Evolutionary conservation across 1,140 invertebrate species (phyloP).

Genomic region (Melitaea cinxia): DNA sequence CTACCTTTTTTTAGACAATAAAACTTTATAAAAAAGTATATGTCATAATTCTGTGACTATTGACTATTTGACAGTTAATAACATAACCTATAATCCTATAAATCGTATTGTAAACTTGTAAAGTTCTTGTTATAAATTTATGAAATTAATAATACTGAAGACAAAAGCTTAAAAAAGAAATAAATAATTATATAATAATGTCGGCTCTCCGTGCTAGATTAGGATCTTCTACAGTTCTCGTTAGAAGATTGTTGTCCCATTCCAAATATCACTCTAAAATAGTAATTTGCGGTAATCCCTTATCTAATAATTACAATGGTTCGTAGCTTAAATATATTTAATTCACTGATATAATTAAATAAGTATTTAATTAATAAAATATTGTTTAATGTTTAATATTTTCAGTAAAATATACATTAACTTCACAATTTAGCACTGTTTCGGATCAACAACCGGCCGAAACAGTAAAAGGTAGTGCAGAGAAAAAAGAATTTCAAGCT

Average conservation of each 20-base stretch:
- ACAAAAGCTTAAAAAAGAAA: background rate
- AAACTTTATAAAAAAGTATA: too few species aligned
- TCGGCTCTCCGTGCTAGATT: conserved; percentile 59
- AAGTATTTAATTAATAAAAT: background rate
- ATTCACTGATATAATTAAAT: background rate
- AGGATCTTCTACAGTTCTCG: conserved; percentile 38
- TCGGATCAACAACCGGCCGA: conserved; percentile 71
- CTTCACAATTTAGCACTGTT: conserved; percentile 51
- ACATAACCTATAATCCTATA: too few species aligned
- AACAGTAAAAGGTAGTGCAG: conserved; percentile 81
- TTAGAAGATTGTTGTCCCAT: conserved; percentile 51
- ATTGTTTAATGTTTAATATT: conserved; percentile 1
- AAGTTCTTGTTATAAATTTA: too few species aligned
- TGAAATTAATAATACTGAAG: background rate
- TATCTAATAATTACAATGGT: conserved; percentile 38
- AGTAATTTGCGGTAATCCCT: conserved; percentile 41
- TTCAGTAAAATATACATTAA: conserved; percentile 25
- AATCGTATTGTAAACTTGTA: too few species aligned
- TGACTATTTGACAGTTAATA: too few species aligned
- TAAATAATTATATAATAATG: conserved; percentile 38
- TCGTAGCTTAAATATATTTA: conserved; percentile 16
- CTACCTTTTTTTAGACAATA: too few species aligned
- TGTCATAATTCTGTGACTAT: too few species aligned
- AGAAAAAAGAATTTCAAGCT: conserved; percentile 95
- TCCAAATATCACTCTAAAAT: conserved; percentile 45